These are phyloP conservation scores for Pampus argenteus DNA, from an alignment of 2,797 vertebrate species.

Conservation along the genomic window DNA sequence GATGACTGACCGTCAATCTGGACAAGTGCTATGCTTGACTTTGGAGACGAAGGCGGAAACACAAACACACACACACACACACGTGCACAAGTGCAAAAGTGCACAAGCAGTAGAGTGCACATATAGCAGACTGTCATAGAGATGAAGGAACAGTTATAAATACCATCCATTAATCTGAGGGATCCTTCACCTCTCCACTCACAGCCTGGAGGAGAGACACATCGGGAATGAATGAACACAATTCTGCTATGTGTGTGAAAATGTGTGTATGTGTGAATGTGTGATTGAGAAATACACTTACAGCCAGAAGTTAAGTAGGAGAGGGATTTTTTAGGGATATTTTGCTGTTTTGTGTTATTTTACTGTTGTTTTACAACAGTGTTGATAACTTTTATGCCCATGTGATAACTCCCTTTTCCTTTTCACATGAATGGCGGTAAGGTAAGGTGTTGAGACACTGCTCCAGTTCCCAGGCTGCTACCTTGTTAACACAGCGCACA, in stretches of 20 bases:
- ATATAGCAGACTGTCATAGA: slow-evolving; percentile 63
- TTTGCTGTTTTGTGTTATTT: background rate
- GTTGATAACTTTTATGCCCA: slow-evolving; percentile 2
- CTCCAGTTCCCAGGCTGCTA: slow-evolving; percentile 16
- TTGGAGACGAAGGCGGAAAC: slow-evolving; percentile 31
- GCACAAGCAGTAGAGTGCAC: slow-evolving; percentile 61
- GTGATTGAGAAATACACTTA: slow-evolving; percentile 30
- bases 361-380: background rate
- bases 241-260: slow-evolving; percentile 23
- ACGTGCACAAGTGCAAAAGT: slow-evolving; percentile 38
- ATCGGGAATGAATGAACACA: slow-evolving; percentile 68
- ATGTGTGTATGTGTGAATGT: slow-evolving; percentile 18
- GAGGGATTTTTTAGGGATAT: slow-evolving; percentile 1
- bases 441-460: slow-evolving; percentile 9
- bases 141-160: slow-evolving; percentile 79
- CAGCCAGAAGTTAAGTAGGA: slow-evolving; percentile 26
- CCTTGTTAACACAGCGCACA: slow-evolving; percentile 14
- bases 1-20: too few species aligned
- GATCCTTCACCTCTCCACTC: slow-evolving; percentile 77
- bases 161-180: slow-evolving; percentile 81
- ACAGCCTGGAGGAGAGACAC: slow-evolving; percentile 83
- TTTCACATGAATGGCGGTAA: slow-evolving; percentile 18
- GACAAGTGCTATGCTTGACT: slow-evolving; percentile 51
- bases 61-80: slow-evolving; percentile 43
- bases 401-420: slow-evolving; percentile 2